Evolutionary conservation across 35 echinoderm and acorn worm genomes (phyloP), one percentile per base, ranked within the genome.

Genomic region (Anneissia japonica): DNA sequence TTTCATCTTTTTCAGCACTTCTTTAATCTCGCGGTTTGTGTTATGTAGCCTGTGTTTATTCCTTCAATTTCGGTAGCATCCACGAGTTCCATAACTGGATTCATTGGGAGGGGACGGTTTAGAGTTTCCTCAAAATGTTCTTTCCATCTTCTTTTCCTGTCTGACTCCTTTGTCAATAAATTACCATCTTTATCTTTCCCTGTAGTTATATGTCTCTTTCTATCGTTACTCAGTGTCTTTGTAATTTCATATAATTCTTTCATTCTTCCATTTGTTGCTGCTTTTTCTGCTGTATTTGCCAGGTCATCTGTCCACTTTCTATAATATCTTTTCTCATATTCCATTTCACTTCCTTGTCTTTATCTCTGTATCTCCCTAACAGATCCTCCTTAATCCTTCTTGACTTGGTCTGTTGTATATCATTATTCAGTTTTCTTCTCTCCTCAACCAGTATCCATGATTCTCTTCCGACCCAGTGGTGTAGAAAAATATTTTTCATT

Each of bases 161-260:
- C 51, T 26, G 21, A 64, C 26, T 64, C 51, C 1, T 64, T 64
- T 9, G 51, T 79, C 7, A 74, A 12, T 7, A 77, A 28, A 13
- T 39, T 86, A 2, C 80, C 80, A 38, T 40, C 0, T n/a, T 73
- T 84, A 21, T 84, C 46, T 30, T 84, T 38, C 13, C 64, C 36
- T 84, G 46, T 0, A 33, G 64, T 64, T 3, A 35, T 34, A 5
- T 12, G 6, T 82, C 43, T 37, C 17, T 11, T 82, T 12, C 73
- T 34, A 0, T 84, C 72, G 4, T 81, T 81, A 21, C 41, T 35
- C 4, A 89, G 16, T 45, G 35, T 89, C 38, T 29, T 82, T 40
- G 80, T 89, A 34, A 73, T 39, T 30, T 89, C 31, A 28, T 89
- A 89, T 4, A 89, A 34, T 75, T 89, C 30, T 74, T 31, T 84